Evolutionary conservation across 2,888 invertebrate species (phyloP), one percentile per base, ranked within the genome.

Genomic region (Drosophila merina): DNA sequence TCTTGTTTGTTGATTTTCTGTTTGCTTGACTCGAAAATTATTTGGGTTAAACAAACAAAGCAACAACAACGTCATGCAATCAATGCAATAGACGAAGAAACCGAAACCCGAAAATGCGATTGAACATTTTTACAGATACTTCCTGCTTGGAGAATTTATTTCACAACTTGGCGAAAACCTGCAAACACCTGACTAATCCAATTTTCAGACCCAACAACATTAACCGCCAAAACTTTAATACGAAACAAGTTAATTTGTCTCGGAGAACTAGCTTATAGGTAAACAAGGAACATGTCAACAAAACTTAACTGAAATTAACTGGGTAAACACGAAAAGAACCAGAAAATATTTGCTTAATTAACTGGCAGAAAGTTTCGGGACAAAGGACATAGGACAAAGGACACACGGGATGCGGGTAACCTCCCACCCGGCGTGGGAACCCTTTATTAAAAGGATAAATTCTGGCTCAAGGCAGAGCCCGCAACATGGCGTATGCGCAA

Each of bases 21-120:
- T 88, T 89, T 87, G 78, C 72, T 74, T 74, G 83, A 73, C 75
- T 88, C 74, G 72, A 86, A 75, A 80, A 80, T 86, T 76, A 86
- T 88, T 88, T 88, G 77, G 87, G 88, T 88, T 86, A 88, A 88
- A 56, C 77, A 77, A 78, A 84, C 80, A 84, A 71, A 78, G 77
- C 78, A 73, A 50, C 62, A 80, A 55, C 51, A 30, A 51, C 10
- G 33, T 5, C 36, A 14, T 58, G 67, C 77, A 87, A 87, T 87
- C 83, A 86, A 73, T 82, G 77, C 51, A 69, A 76, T 75, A 55
- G 52, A 69, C 44, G 44, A 42, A 68, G 38, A 20, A 20, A 20
- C 20, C 47, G 38, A 20, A 20, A 20, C 20, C 47, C 12, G 12
- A 28, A 57, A 52, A 47, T 38, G 33, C 31, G 45, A 51, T 40